Evolutionary conservation across 53 echinoderm and acorn worm species (phyloP).

Genomic region (Apostichopus leukothele): DNA sequence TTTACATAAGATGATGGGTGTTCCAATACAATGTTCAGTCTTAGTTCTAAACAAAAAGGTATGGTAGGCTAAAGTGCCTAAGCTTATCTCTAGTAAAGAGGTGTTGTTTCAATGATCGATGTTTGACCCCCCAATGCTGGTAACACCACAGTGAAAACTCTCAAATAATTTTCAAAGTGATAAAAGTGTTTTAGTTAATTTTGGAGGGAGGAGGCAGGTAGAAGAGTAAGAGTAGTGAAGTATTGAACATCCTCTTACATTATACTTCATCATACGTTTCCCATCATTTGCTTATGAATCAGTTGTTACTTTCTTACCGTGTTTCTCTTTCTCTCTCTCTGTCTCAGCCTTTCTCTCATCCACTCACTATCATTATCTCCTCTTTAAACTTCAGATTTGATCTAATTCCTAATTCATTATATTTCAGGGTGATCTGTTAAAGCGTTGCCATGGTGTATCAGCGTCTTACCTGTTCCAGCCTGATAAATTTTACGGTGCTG

Average conservation of each 20-base stretch:
- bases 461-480: constrained; percentile 91
- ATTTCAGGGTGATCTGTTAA: constrained; percentile 68
- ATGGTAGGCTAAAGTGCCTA: constrained; percentile 9
- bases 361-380: not conserved
- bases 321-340: not conserved
- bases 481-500: constrained; percentile 88
- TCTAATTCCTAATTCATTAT: not conserved
- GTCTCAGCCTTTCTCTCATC: not conserved
- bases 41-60: constrained; percentile 76
- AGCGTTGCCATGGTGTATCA: constrained; percentile 56
- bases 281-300: too few relatives aligned
- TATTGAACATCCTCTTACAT: too few relatives aligned
- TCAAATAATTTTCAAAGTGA: too few relatives aligned
- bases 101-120: too few relatives aligned
- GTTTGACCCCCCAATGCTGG: too few relatives aligned
- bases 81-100: too few relatives aligned
- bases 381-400: not conserved
- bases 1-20: constrained; percentile 97
- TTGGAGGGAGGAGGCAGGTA: too few relatives aligned
- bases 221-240: too few relatives aligned
- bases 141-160: too few relatives aligned
- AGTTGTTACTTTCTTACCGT: too few relatives aligned
- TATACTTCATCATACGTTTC: too few relatives aligned
- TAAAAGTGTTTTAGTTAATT: too few relatives aligned
- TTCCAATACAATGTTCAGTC: constrained; percentile 88